Evolutionary conservation across 2,888 invertebrate genomes (phyloP), one percentile per base, ranked within the genome.

Genomic region (Epistrophella euchroma): DNA sequence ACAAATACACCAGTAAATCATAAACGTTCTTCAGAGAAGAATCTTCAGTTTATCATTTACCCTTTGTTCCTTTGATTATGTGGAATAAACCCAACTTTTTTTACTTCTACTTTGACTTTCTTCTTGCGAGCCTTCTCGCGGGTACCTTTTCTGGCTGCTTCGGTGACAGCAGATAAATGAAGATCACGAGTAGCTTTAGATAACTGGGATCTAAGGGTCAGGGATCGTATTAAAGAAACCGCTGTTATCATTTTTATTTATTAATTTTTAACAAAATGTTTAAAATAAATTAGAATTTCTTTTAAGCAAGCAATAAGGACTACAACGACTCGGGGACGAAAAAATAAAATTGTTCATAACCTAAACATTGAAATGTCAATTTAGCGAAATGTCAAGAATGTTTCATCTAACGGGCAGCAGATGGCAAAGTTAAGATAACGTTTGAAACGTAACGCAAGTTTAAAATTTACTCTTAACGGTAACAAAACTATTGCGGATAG

Each of bases 91-190:
- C 95, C 96, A 72, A 96, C 93, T 93, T 97, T 97, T 87, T 95
- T 94, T 11, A 95, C 94, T 91, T 96, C 96, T 40, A 95, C 94
- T 92, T 96, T 96, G 35, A 96, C 95, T 93, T 96, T 97, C 89
- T 95, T 95, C 74, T 96, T 96, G 68, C 94, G 94, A 37, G 95
- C 95, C 89, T 95, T 95, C 66, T 96, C 96, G 88, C 97, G 94
- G 4, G 97, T 97, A 68, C 97, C 97, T 92, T 96, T 97, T 86
- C 97, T 94, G 0, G 97, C 97, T 5, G 97, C 97, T 93, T 95
- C 96, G 88, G 93, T 93, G 62, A 94, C 91, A 87, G 94, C 92
- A 85, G 95, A 92, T 88, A 95, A 92, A 91, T 95, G 93, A 88
- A 96, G 88, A 88, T 92, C 91, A 84, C 93, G 90, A 7, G 91